A percentile compares a stretch with the other conserved stretches of the same genome.
Conservation (phyloP, 2,113 vertebrate genomes). For the Lipophrys pholis region DNA sequence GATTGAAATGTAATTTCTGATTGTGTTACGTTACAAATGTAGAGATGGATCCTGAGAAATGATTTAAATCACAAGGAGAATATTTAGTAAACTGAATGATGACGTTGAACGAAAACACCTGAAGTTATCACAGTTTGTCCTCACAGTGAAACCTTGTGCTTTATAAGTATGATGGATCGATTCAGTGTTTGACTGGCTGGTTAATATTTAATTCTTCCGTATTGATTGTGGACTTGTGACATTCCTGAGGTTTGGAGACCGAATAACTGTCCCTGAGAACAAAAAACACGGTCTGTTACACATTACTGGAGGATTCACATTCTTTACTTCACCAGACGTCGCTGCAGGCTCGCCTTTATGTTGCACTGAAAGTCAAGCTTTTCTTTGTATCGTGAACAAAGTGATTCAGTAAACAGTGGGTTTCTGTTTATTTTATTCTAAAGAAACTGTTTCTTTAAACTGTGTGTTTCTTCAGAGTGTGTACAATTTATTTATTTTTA, state of each 20-base stretch:
- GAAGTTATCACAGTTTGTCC: neutral
- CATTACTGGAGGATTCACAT: constrained; percentile 13
- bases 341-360: constrained; percentile 18
- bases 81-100: constrained; percentile 5
- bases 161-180: neutral
- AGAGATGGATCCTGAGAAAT: neutral
- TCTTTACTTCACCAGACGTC: constrained; percentile 18
- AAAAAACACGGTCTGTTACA: constrained; percentile 26
- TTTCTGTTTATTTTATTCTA: constrained; percentile 33
- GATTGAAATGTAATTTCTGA: neutral
- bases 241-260: constrained; percentile 25
- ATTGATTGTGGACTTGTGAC: constrained; percentile 39
- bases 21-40: neutral
- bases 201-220: constrained; percentile 62
- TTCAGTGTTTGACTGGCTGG: constrained; percentile 48
- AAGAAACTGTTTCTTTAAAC: constrained; percentile 4
- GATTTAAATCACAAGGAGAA: no score
- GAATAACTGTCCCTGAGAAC: constrained; percentile 44
- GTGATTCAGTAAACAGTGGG: neutral
- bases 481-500: neutral
- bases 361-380: constrained; percentile 11
- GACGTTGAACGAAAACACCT: constrained; percentile 27
- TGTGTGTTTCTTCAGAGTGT: neutral
- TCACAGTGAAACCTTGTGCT: neutral
- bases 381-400: constrained; percentile 21